Evolutionary conservation across 2,888 invertebrate species (phyloP).

Genomic region (Smittia aterrima): DNA sequence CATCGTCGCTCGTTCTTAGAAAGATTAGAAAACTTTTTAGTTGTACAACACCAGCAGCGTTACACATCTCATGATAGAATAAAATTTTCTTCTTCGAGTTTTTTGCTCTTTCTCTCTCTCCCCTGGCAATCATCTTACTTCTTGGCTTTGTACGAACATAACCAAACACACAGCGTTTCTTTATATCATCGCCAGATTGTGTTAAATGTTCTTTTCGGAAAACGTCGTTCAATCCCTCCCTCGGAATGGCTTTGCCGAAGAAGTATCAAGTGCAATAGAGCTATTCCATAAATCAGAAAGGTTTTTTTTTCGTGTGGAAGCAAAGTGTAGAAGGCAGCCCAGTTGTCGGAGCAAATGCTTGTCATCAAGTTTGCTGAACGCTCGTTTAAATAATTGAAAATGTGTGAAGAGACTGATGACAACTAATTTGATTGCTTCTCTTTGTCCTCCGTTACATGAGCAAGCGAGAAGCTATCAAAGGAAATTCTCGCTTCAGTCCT

Average conservation of each 20-base stretch:
- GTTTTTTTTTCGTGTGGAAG: background rate
- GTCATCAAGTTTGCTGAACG: background rate
- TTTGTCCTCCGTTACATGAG: too few relatives aligned
- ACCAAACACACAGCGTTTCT: conserved; percentile 2
- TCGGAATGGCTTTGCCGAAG: background rate
- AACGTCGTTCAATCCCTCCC: background rate
- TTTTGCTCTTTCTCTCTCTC: background rate
- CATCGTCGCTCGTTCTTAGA: background rate
- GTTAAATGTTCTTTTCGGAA: conserved; percentile 31
- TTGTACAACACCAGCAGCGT: background rate
- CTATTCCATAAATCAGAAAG: conserved; percentile 36
- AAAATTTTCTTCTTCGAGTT: background rate
- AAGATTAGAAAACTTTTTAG: conserved; percentile 38
- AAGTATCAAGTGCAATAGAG: conserved; percentile 38
- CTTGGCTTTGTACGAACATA: conserved; percentile 9
- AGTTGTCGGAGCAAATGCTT: background rate
- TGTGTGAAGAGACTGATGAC: background rate
- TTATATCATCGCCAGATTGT: conserved; percentile 37
- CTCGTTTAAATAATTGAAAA: background rate
- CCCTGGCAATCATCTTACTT: conserved; percentile 17
- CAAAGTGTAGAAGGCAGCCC: background rate
- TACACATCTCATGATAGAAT: conserved; percentile 6
- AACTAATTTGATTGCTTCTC: background rate
- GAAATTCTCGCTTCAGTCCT: background rate
- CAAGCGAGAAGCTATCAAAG: too few relatives aligned